Evolutionary conservation across 2,888 invertebrate species (phyloP).

Genomic region (Ametastegia equiseti): DNA sequence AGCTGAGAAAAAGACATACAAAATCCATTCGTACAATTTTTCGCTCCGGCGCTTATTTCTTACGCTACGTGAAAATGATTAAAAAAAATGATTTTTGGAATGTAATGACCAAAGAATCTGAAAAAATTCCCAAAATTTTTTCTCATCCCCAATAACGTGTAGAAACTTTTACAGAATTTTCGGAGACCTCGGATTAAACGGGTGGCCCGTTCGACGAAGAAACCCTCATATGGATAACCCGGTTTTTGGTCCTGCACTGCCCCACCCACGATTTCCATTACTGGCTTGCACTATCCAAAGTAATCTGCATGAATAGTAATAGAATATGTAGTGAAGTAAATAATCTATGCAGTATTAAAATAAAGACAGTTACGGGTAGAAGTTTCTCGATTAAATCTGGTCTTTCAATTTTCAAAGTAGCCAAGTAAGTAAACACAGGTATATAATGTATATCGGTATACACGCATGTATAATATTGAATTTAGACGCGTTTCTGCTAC

Average conservation of each 20-base stretch:
- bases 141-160: too few relatives aligned
- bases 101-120: too few relatives aligned
- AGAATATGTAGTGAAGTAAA: conserved; percentile 53
- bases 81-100: too few relatives aligned
- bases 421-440: conserved; percentile 3
- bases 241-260: conserved; percentile 58
- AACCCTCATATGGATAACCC: conserved; percentile 58
- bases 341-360: conserved; percentile 30
- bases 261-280: conserved; percentile 40
- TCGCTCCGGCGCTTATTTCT: too few relatives aligned
- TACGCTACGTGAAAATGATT: too few relatives aligned
- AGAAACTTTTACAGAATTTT: too few relatives aligned
- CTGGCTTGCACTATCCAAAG: conserved; percentile 45
- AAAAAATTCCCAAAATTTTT: too few relatives aligned
- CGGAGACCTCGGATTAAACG: too few relatives aligned
- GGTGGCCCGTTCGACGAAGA: too few relatives aligned
- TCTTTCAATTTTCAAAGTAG: conserved; percentile 17
- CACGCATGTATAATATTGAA: neutral
- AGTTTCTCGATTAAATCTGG: conserved; percentile 33
- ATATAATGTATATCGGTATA: neutral
- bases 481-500: neutral
- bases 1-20: too few relatives aligned
- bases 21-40: too few relatives aligned
- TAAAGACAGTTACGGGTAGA: neutral
- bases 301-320: conserved; percentile 63